Base-by-base conservation (phyloP, 2,797 vertebrate species). In the Salmo trutta region DNA sequence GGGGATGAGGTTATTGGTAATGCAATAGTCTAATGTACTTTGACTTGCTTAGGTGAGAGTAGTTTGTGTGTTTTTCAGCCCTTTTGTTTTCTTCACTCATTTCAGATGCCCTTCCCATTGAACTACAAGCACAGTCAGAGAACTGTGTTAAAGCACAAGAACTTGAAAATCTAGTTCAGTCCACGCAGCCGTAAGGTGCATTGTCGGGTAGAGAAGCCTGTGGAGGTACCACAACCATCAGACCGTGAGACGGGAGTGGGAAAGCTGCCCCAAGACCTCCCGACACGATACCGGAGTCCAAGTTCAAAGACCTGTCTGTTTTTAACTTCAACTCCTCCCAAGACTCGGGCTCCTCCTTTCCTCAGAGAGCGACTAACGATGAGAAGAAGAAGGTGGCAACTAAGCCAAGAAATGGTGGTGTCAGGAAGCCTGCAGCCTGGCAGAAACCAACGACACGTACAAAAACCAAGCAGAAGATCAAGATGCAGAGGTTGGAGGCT, bases 121-220 rank as follows among this genome's bases (percentile, higher is more conserved):
- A 80, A 10, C 70, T 70, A 21, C 79, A 70, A 74, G 65, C 77
- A 8, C 68, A 75, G 68, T 65, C 84, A 4, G 69, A 72, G 29
- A 76, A 53, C 41, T n/a, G 53, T 86, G 36, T 64, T 84, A 2
- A 91, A 91, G 81, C 82, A 88, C 64, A 93, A 95, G 85, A 94
- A 89, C 82, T 88, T 97, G 72, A 98, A 96, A 90, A 97, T 98
- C 88, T 97, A 96, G 96, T 97, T 97, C 86, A 98, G 97, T 82
- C 97, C 98, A 27, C 95, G 94, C 56, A 98, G 96, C 80, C 95
- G 92, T 68, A 98, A 95, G 83, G 93, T 97, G 14, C 95, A 95
- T 62, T 99, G 95, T 3, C 5, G 85, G 0, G 76, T 96, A 29
- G 92, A 90, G 75, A 96, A 90, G 71, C 65, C 81, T 1, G 59